A percentile compares a stretch with the other conserved stretches of the same genome.
Evolutionary conservation across 2,113 vertebrate species (phyloP).

Genomic region (Kryptolebias marmoratus): DNA sequence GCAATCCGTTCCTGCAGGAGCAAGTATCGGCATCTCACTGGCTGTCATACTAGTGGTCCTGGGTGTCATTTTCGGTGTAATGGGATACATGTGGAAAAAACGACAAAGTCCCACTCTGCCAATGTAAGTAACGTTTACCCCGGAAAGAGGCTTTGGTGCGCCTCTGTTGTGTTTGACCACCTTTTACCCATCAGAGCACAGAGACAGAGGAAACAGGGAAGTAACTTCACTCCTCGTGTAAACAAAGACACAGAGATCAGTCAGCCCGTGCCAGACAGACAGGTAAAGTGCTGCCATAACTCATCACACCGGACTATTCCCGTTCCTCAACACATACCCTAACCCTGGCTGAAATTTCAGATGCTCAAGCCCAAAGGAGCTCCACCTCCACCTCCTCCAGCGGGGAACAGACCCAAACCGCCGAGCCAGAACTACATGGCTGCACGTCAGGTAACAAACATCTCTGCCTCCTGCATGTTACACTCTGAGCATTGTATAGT

Average conservation of each 20-base stretch:
- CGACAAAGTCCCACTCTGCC: conserved; percentile 34
- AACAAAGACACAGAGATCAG: neutral
- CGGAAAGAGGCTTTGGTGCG: neutral
- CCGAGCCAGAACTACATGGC: conserved; percentile 42
- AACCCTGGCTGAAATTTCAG: conserved; percentile 21
- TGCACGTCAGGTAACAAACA: conserved; percentile 70
- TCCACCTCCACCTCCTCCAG: conserved; percentile 73
- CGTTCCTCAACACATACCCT: neutral
- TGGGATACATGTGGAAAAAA: conserved; percentile 59
- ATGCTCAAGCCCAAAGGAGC: conserved; percentile 48
- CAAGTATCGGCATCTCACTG: conserved; percentile 35
- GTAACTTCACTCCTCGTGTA: neutral
- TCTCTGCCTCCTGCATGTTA: neutral
- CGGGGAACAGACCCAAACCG: conserved; percentile 48
- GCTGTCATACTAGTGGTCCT: conserved; percentile 47
- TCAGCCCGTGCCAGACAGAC: neutral
- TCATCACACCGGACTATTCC: too few relatives aligned
- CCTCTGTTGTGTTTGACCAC: neutral
- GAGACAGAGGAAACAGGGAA: conserved; percentile 32
- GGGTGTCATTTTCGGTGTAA: conserved; percentile 27
- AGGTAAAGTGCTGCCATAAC: conserved; percentile 25
- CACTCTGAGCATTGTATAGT: neutral
- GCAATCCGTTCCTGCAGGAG: conserved; percentile 47
- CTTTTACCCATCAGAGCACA: conserved; percentile 33
- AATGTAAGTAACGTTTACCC: conserved; percentile 37